Evolutionary conservation across 2,888 invertebrate species (phyloP), one percentile per base, ranked within the genome.

Genomic region (Heterodera filipjevi): DNA sequence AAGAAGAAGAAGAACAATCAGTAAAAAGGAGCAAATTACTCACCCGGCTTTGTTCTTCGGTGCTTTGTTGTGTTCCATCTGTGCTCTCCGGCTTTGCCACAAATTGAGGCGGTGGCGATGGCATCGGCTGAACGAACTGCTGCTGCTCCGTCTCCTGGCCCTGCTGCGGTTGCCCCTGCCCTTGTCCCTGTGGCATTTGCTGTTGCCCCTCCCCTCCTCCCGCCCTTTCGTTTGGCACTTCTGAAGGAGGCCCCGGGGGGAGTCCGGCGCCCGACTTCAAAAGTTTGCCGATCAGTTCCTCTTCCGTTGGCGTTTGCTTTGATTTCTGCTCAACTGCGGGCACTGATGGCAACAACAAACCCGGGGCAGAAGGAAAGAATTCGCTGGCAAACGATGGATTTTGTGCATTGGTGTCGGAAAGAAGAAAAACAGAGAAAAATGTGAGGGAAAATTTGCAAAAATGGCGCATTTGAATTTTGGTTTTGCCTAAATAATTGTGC

Each of bases 301-400:
- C 75, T 35, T 75, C 75, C 12, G 49, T 75, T 22, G 75, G 75
- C 22, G 49, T 33, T 16, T 73, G 46, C 53, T 44, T 73, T 27
- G 39, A 1, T 27, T 59, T n/a, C 27, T 59, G 59, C 12, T 2
- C 27, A 27, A 27, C 59, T 5, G 6, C 22, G 1, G 59, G 27
- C 59, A 27, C 59, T 59, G 59, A 5, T n/a, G 59, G 53, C 49
- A 14, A 27, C 59, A 44, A 14, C 73, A 44, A 49, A n/a, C n/a
- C 49, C 73, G 35, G 73, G 12, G 14, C 27, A 27, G 35, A 73
- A 27, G 64, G 73, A 44, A n/a, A 59, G 27, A 59, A 59, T 59
- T 59, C 59, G 59, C 59, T 59, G 59, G 59, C 59, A 59, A 59
- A 59, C 22, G 72, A 44, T 12, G 73, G 73, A 35, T 64, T 73